Base-by-base conservation (phyloP, 2,888 invertebrate species). In the Minunthozetes semirufus region DNA sequence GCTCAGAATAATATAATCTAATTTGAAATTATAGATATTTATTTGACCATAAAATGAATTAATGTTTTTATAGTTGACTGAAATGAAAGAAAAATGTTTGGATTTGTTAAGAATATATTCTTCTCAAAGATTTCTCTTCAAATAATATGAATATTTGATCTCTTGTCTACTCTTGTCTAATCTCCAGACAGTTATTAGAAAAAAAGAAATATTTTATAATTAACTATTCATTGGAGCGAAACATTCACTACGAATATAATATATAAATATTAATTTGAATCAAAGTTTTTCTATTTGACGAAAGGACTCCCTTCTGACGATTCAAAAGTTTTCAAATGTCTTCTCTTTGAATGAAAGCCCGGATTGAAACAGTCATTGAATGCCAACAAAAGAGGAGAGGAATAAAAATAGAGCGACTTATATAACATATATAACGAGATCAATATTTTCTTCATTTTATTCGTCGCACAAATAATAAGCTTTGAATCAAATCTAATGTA, bases 251-350 rank as follows among this genome's bases (percentile, higher is more conserved):
- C n/a, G n/a, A n/a, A n/a, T n/a, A n/a, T 48, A 17, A n/a, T 48
- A 48, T 42, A 42, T 48, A 48, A 48, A 48, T 48, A 48, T 48
- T 48, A 48, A 48, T 48, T 59, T 22, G 59, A 22, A 59, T 19
- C 4, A 27, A 22, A 27, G 17, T 3, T 22, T 59, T 25, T 25
- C 59, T 3, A 59, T 59, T 59, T 59, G 59, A 22, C 6, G 53
- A 53, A 48, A 27, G 22, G 59, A 59, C 59, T 59, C 59, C 59
- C 59, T 59, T 59, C 22, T 27, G 59, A 59, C 59, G 27, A 59
- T 8, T 59, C 22, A 59, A 6, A 48, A 42, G 42, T 48, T 13
- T 48, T 48, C 48, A 48, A n/a, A 48, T 11, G n/a, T n/a, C n/a
- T n/a, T 48, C 17, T 48, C 3, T 11, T 56, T 56, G 56, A 56